Percentiles rank a stretch among this genome's conserved stretches.
Evolutionary conservation across 92 coral and sea anemone genomes (phyloP).

Genomic region (Ricordea florida): DNA sequence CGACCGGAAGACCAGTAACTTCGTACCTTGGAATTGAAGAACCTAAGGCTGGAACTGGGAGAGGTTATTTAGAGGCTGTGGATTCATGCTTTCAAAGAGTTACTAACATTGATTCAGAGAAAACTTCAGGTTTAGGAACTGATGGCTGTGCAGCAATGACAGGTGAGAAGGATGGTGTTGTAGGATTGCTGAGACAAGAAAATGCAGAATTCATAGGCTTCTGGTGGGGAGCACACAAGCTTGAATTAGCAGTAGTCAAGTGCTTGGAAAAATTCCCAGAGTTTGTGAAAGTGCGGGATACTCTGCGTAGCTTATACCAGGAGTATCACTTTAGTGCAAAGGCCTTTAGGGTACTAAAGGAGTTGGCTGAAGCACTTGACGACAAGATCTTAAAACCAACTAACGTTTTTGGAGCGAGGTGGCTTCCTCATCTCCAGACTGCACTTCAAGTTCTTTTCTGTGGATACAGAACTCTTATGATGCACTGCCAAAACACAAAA

Average conservation of each 20-base stretch:
- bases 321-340: slow-evolving; percentile 22
- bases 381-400: slow-evolving; percentile 10
- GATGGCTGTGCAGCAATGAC: slow-evolving; percentile 22
- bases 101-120: background rate
- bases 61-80: background rate
- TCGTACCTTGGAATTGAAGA: background rate
- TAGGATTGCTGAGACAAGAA: slow-evolving; percentile 3
- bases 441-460: slow-evolving; percentile 7
- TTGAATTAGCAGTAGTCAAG: slow-evolving; percentile 15
- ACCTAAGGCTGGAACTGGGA: slow-evolving; percentile 11
- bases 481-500: slow-evolving; percentile 15
- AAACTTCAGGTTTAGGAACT: slow-evolving; percentile 2
- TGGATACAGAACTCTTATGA: background rate
- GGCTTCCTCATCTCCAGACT: slow-evolving; percentile 19
- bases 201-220: background rate
- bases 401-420: slow-evolving; percentile 12
- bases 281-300: slow-evolving; percentile 13
- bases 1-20: background rate
- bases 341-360: slow-evolving; percentile 3
- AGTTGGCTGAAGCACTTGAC: slow-evolving; percentile 13
- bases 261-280: background rate
- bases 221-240: slow-evolving; percentile 29
- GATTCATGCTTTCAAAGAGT: slow-evolving; percentile 10
- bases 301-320: slow-evolving; percentile 19
- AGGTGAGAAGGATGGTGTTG: slow-evolving; percentile 8